Evolutionary conservation across 2,113 vertebrate species (phyloP).

Genomic region (Pandion haliaetus): DNA sequence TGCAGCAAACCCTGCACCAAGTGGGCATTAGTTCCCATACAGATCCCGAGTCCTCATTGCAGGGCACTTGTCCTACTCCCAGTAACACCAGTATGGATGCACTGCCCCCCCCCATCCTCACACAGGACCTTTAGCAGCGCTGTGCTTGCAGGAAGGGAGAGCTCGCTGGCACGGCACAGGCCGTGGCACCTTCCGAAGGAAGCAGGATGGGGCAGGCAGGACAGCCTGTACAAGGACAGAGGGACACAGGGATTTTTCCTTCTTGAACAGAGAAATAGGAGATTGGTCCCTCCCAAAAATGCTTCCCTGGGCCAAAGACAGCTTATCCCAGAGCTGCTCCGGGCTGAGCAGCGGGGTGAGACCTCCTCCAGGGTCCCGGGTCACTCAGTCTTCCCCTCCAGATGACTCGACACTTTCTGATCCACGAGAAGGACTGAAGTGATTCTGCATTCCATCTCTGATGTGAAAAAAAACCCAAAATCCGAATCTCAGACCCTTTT

Average conservation of each 20-base stretch:
- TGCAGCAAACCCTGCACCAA: neutral
- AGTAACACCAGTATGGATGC: neutral
- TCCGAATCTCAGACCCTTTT: neutral
- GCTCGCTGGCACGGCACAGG: accelerated
- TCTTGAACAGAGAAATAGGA: neutral
- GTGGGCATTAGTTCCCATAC: accelerated
- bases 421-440: neutral
- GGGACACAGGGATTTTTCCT: neutral
- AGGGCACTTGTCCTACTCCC: neutral
- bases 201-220: neutral
- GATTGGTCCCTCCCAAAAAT: neutral
- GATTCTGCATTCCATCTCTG: neutral
- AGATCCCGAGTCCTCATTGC: accelerated
- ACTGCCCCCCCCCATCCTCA: too few relatives aligned
- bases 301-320: neutral
- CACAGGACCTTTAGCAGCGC: neutral
- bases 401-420: neutral
- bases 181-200: accelerated
- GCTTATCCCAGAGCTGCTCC: neutral
- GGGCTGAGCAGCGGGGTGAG: neutral
- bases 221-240: neutral
- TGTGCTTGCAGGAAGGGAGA: neutral
- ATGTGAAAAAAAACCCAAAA: neutral
- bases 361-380: accelerated
- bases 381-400: neutral